These are phyloP conservation scores for Synergus gifuensis DNA, from an alignment of 2,888 invertebrate species.

Conservation along the genomic window DNA sequence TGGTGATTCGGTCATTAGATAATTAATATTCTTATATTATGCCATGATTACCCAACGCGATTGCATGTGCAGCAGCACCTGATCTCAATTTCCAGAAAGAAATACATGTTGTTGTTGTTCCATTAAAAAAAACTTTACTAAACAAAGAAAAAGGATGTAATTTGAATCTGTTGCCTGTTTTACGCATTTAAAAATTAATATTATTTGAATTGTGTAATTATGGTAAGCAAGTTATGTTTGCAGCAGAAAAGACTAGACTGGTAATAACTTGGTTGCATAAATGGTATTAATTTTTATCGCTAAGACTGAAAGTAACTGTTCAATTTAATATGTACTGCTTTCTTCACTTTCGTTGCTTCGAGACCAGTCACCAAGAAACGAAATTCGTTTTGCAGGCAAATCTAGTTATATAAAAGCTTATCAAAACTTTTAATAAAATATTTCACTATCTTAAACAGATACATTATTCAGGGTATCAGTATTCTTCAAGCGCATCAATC, in stretches of 20 bases:
- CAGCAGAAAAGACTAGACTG: background rate
- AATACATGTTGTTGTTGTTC: background rate
- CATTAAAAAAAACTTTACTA: too few relatives aligned
- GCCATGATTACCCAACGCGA: constrained; percentile 43
- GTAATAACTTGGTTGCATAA: background rate
- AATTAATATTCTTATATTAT: constrained; percentile 41
- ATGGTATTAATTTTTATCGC: background rate
- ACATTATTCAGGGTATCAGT: constrained; percentile 1
- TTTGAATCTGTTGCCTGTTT: background rate
- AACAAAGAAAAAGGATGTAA: background rate
- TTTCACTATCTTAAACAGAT: background rate
- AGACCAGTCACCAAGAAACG: background rate
- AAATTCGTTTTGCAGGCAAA: background rate
- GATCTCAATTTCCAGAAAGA: background rate
- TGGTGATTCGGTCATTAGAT: constrained; percentile 10
- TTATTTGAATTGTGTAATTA: background rate
- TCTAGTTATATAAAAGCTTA: background rate
- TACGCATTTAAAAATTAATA: background rate
- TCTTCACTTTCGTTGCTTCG: background rate
- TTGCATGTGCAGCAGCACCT: background rate
- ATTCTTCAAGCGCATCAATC: constrained; percentile 25
- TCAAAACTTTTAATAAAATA: background rate
- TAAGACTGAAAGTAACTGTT: background rate
- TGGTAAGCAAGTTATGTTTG: background rate
- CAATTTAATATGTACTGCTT: background rate